These are phyloP conservation scores for Oreochromis spilurus DNA, from an alignment of 2,113 vertebrate species.

Conservation along the genomic window DNA sequence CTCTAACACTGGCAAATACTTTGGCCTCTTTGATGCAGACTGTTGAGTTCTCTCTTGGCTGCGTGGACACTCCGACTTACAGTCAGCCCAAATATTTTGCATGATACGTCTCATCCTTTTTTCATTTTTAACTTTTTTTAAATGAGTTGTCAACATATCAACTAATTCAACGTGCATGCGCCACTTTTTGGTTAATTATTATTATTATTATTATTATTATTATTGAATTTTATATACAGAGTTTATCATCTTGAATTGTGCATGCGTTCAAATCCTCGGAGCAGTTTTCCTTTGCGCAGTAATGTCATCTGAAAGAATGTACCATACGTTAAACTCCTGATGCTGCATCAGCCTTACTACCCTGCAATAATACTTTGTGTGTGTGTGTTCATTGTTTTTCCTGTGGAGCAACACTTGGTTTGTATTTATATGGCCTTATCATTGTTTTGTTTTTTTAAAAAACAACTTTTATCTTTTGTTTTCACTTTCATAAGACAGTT, in stretches of 20 bases:
- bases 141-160: conserved; percentile 20
- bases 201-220: conserved; percentile 29
- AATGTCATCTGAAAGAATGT: conserved; percentile 61
- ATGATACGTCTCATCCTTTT: background rate
- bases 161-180: conserved; percentile 53
- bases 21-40: conserved; percentile 77
- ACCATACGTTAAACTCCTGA: background rate
- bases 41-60: conserved; percentile 41
- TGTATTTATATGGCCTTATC: conserved; percentile 53
- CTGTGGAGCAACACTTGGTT: conserved; percentile 1
- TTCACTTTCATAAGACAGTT: conserved; percentile 45
- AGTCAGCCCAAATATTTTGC: background rate
- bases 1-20: conserved; percentile 75
- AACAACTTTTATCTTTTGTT: background rate
- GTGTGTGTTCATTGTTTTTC: background rate
- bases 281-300: conserved; percentile 26
- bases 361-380: background rate
- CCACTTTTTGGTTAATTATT: conserved; percentile 56
- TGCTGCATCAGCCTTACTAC: background rate
- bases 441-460: background rate
- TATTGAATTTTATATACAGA: background rate
- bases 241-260: background rate
- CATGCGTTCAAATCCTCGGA: conserved; percentile 22
- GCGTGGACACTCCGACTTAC: background rate
- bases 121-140: background rate